phyloP scores from a whole-genome alignment of 92 coral and sea anemone genomes.

The Parazoanthus atlanticus region DNA sequence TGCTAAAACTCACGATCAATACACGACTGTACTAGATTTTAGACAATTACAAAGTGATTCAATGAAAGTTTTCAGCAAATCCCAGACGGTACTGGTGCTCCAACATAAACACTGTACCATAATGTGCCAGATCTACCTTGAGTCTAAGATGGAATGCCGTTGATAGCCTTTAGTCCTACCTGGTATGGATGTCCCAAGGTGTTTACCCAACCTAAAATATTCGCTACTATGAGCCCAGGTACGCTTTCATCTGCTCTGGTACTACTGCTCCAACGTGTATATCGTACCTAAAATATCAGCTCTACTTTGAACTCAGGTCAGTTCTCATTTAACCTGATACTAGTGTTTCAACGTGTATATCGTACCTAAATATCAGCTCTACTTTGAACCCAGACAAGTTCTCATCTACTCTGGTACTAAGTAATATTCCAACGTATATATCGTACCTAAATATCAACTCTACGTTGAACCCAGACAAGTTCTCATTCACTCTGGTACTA shows the following conservation, averaged over 20 bases:
- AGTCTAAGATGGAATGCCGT: background rate
- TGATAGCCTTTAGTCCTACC: background rate
- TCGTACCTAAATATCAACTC: no score
- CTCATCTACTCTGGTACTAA: no score
- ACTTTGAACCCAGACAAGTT: no score
- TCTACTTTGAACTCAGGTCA: conserved; percentile 96
- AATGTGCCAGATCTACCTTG: no score
- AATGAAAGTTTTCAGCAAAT: background rate
- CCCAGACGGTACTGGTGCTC: background rate
- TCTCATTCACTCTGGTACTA: no score
- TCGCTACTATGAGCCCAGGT: conserved; percentile 98
- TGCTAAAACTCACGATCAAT: background rate
- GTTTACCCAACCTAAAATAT: conserved; percentile 76
- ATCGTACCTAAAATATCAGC: conserved; percentile 83
- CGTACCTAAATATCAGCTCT: no score
- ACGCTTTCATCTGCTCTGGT: conserved; percentile 62
- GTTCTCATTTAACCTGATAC: conserved; percentile 59
- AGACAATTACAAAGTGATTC: background rate
- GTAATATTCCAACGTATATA: no score
- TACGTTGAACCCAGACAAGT: no score
- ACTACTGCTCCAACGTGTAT: background rate
- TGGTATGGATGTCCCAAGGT: background rate
- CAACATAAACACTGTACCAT: no score
- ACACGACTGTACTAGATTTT: background rate
- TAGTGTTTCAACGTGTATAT: no score